Evolutionary conservation across 2,888 invertebrate species (phyloP), one percentile per base, ranked within the genome.

Genomic region (Parelbella ahira): DNA sequence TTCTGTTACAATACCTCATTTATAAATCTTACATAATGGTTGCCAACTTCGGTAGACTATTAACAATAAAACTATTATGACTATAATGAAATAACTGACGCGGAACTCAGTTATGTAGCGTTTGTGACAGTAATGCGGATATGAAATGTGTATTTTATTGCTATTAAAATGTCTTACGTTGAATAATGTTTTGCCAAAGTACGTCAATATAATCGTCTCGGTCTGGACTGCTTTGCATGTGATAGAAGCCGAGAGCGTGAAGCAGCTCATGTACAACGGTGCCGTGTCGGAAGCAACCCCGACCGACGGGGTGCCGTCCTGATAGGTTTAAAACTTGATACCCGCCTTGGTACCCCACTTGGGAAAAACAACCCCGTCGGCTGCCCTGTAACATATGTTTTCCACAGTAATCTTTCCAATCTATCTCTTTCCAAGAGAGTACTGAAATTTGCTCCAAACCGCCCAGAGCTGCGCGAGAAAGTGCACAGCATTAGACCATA

Each of bases 171-270:
- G 15, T 15, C 79, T 70, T 61, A 91, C 92, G 89, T 61, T 83
- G 68, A 38, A 89, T 63, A 33, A 93, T 93, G 58, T 95, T 94
- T 19, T 91, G 90, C 91, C 92, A 93, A 33, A 90, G 68, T 32
- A 95, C 92, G 47, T 89, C 88, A 3, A 96, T 92, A 63, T 90
- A 94, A 21, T 92, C 89, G 60, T 95, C 94, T 51, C 95, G 88
- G 68, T 95, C 92, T 0, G 91, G 90, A 34, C 94, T 90, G 58
- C 93, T 93, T 68, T 95, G 95, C 78, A 95, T 94, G 65, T 95
- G 95, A 71, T 92, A 94, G 72, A 95, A 95, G 1, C 95, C 95
- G 0, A 94, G 79, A 0, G 93, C 91, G 61, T 95, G 95, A 55
- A 95, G 86, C 29, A 95, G 73, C 67, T 95, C 95, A 63, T 95